Percentiles rank a stretch among this genome's conserved stretches.
These are phyloP conservation scores for Austrofundulus limnaeus DNA, from an alignment of 2,113 vertebrate genomes.

Conservation along the genomic window DNA sequence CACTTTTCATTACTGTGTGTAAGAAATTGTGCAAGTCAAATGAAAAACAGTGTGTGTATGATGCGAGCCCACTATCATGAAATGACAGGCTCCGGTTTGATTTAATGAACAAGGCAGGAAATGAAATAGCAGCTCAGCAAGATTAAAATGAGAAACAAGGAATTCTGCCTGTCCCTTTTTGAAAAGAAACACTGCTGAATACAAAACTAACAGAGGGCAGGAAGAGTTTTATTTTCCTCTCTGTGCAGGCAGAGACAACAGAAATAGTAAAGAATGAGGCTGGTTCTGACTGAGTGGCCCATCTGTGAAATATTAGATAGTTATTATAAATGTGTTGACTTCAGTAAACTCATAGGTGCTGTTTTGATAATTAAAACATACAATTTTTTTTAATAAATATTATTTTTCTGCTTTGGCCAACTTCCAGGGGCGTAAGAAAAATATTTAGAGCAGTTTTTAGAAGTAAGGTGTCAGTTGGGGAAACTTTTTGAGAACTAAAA, in stretches of 20 bases:
- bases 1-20: conserved; percentile 3
- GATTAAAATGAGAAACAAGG: conserved; percentile 63
- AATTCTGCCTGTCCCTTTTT: conserved; percentile 28
- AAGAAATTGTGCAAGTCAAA: conserved; percentile 29
- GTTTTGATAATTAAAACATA: no score
- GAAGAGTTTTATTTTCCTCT: conserved; percentile 49
- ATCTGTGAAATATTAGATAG: not conserved
- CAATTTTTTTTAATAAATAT: no score
- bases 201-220: conserved; percentile 31
- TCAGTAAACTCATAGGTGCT: no score
- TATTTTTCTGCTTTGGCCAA: no score
- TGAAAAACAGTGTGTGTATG: conserved; percentile 44
- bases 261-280: conserved; percentile 16
- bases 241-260: conserved; percentile 18
- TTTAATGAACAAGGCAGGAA: conserved; percentile 65
- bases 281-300: conserved; percentile 4
- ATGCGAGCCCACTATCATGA: conserved; percentile 42
- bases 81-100: conserved; percentile 37
- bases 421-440: no score
- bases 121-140: conserved; percentile 63
- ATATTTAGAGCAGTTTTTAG: not conserved
- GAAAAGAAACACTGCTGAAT: conserved; percentile 47
- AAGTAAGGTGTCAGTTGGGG: not conserved
- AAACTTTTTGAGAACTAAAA: not conserved
- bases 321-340: no score